Evolutionary conservation across 2,888 invertebrate genomes (phyloP), one percentile per base, ranked within the genome.

Genomic region (Steromphala cineraria): DNA sequence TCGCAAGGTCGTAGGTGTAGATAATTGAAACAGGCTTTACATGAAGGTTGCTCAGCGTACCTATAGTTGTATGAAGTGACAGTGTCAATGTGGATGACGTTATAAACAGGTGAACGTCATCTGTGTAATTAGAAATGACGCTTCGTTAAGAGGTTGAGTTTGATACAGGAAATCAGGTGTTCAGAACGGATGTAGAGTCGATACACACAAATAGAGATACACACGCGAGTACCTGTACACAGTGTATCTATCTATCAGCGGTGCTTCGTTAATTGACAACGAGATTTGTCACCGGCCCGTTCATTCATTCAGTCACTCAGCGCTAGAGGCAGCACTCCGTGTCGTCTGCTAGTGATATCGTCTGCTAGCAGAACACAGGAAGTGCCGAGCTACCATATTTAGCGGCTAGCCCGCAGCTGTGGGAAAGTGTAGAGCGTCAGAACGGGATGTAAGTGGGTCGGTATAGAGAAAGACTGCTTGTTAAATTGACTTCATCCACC

Each of bases 341-440:
- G 28, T 62, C 62, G 62, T 62, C 62, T 62, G 62, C 46, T 46
- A 46, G 46, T 46, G n/a, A 19, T 56, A 56, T 56, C 56, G 56
- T 56, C 56, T 56, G 56, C 19, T 21, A 21, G 21, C 56, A 31
- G 71, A 71, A 71, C 71, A 71, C 71, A 71, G 71, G 71, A 71
- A 71, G 71, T 71, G 71, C 71, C 71, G 36, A 40, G 36, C 71
- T 71, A 71, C 71, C 71, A 71, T 71, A 71, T 71, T 71, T 71
- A 71, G 71, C 13, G 71, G 71, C 31, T 71, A 5, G 62, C 62
- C 21, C n/a, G 40, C 71, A 71, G 71, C 71, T 71, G 71, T 71
- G 71, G 36, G 71, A 40, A 36, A 31, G 40, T 36, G 28, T 28
- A 28, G 40, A 31, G 36, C 36, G 19, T 71, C 31, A 71, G 19